Evolutionary conservation across 2,113 vertebrate species (phyloP).

Genomic region (Larimichthys crocea): DNA sequence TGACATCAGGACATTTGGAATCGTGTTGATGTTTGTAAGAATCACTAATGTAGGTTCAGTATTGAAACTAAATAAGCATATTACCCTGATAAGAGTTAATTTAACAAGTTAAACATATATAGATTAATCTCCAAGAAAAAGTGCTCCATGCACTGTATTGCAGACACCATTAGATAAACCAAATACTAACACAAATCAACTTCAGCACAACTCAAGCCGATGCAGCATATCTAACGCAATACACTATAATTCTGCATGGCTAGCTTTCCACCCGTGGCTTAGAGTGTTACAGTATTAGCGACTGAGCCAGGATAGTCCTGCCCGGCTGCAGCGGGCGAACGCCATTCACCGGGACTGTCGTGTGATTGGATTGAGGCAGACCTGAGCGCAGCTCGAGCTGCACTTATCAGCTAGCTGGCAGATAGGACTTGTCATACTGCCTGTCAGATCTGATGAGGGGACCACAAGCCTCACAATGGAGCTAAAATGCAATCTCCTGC

Average conservation of each 20-base stretch:
- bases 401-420: slow-evolving; percentile 84
- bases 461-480: slow-evolving; percentile 79
- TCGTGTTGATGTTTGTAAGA: background rate
- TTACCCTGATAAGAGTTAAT: background rate
- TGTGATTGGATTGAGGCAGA: slow-evolving; percentile 84
- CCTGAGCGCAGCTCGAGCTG: slow-evolving; percentile 71
- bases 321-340: slow-evolving; percentile 38
- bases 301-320: slow-evolving; percentile 61
- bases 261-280: slow-evolving; percentile 54
- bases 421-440: slow-evolving; percentile 84
- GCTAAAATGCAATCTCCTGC: slow-evolving; percentile 84
- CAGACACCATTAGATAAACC: slow-evolving; percentile 32
- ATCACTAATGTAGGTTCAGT: background rate
- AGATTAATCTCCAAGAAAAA: background rate
- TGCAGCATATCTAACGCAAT: slow-evolving; percentile 54
- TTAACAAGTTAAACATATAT: background rate
- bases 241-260: slow-evolving; percentile 53
- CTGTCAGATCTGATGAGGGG: slow-evolving; percentile 84
- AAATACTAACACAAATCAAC: slow-evolving; percentile 42
- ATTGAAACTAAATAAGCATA: background rate
- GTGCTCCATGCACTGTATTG: background rate
- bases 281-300: slow-evolving; percentile 56
- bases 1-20: background rate
- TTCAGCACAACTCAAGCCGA: slow-evolving; percentile 29
- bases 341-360: slow-evolving; percentile 71